phyloP scores from a whole-genome alignment of 1,140 invertebrate species.

The Apis florea region DNA sequence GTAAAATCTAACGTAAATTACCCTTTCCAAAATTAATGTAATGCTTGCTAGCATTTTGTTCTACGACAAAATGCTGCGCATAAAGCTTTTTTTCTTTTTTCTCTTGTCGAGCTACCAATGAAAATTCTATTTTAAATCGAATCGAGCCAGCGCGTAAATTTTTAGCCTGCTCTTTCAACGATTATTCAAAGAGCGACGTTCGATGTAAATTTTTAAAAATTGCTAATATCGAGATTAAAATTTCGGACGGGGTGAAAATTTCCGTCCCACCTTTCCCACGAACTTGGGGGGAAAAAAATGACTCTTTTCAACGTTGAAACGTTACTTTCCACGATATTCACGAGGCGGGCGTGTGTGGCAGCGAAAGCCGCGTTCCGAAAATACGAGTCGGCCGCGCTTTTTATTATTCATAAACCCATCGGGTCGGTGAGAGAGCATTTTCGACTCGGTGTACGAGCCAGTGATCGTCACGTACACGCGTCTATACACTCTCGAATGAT shows the following conservation, averaged over 20 bases:
- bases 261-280: too few species aligned
- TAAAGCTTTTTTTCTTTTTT: too few species aligned
- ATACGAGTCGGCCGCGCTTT: constrained; percentile 23
- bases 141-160: too few species aligned
- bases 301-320: not conserved
- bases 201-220: too few species aligned
- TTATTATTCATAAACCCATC: constrained; percentile 43
- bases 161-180: not conserved
- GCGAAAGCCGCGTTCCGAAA: constrained; percentile 24
- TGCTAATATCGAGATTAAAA: too few species aligned
- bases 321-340: not conserved
- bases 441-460: constrained; percentile 23
- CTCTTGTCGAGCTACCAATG: too few species aligned
- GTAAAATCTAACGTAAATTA: not conserved
- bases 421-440: constrained; percentile 18
- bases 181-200: too few species aligned
- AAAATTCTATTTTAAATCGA: too few species aligned
- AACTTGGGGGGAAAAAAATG: too few species aligned
- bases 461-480: constrained; percentile 22
- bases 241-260: too few species aligned
- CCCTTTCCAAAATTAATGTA: not conserved
- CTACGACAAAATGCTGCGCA: too few species aligned
- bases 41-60: too few species aligned
- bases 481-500: constrained; percentile 22
- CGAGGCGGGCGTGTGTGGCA: not conserved